Conservation (phyloP, 1,140 invertebrate genomes). For the Brachionus manjavacas region DNA sequence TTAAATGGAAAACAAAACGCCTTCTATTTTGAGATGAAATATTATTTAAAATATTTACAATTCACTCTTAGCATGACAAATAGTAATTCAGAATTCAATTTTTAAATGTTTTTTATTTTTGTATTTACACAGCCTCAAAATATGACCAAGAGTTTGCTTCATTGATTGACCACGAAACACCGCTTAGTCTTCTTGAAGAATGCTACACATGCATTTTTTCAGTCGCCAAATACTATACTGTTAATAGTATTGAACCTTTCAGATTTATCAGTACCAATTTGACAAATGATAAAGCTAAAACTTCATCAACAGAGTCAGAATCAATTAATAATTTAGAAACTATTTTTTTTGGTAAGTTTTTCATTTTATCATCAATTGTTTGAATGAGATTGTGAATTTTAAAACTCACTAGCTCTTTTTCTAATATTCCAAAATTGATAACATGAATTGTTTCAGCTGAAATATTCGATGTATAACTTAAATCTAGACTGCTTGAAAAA, state of each 20-base stretch:
- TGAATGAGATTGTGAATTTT: no score
- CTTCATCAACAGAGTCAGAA: neutral
- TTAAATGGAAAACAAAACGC: slow-evolving; percentile 15
- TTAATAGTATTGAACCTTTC: slow-evolving; percentile 31
- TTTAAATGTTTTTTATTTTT: neutral
- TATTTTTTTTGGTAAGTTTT: slow-evolving; percentile 31
- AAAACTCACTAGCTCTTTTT: no score
- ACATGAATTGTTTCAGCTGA: no score
- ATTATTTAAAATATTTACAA: slow-evolving; percentile 27
- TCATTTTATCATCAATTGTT: no score
- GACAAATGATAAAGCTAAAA: neutral
- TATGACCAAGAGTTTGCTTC: neutral
- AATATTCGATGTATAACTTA: no score
- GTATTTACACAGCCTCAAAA: neutral
- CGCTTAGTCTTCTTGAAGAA: slow-evolving; percentile 36
- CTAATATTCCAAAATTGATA: no score
- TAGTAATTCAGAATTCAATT: neutral
- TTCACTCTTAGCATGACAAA: slow-evolving; percentile 11
- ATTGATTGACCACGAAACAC: slow-evolving; percentile 18
- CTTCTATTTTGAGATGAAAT: neutral
- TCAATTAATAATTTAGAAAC: neutral
- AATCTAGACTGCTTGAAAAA: no score
- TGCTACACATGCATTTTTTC: slow-evolving; percentile 40
- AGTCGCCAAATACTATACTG: slow-evolving; percentile 6
- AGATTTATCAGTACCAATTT: neutral